Evolutionary conservation across 2,888 invertebrate genomes (phyloP).

Genomic region (Cordylochernes scorpioides): DNA sequence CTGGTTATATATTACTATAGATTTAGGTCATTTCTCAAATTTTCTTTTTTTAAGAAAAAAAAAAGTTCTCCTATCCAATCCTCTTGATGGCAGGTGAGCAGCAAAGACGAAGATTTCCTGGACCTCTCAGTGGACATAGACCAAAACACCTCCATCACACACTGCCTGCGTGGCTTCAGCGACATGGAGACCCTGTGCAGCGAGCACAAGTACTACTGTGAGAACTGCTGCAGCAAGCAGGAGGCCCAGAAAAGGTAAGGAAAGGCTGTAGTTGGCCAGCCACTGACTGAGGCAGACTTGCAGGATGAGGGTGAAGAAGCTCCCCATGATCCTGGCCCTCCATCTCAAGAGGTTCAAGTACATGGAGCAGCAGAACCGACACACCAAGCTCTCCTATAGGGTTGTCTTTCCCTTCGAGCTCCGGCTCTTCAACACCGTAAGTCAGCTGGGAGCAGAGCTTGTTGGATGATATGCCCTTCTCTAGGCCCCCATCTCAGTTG

Average conservation of each 20-base stretch:
- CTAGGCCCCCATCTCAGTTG: no score
- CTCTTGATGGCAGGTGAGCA: conserved; percentile 58
- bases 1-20: no score
- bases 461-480: no score
- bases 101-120: conserved; percentile 97
- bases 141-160: conserved; percentile 95
- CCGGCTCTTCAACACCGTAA: conserved; percentile 83
- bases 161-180: conserved; percentile 87
- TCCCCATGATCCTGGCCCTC: conserved; percentile 86
- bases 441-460: no score
- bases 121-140: conserved; percentile 97
- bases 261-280: no score
- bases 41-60: no score
- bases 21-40: no score
- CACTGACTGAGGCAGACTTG: no score
- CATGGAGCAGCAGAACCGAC: conserved; percentile 91
- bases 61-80: no score
- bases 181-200: conserved; percentile 94
- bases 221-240: conserved; percentile 95
- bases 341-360: conserved; percentile 93
- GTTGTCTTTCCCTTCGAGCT: conserved; percentile 96
- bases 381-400: conserved; percentile 94
- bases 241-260: conserved; percentile 50
- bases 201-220: conserved; percentile 98
- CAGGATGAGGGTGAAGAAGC: conserved; percentile 87